phyloP scores from a whole-genome alignment of 2,888 invertebrate genomes.

The Microchrysa polita region DNA sequence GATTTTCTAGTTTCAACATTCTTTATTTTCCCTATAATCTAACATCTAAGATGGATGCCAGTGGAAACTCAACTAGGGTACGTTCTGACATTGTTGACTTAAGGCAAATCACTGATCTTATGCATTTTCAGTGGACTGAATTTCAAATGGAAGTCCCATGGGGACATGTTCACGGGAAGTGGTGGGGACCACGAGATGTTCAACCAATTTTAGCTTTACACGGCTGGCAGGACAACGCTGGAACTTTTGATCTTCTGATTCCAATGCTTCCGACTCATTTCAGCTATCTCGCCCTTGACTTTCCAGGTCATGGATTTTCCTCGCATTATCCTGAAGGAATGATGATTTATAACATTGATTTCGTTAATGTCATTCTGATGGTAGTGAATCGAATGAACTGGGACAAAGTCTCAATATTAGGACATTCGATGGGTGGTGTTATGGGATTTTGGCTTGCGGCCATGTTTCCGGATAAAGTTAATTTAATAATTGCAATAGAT shows the following conservation, averaged over 20 bases:
- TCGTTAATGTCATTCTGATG: conserved; percentile 66
- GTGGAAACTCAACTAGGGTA: no score
- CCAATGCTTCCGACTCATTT: conserved; percentile 68
- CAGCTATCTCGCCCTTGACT: conserved; percentile 72
- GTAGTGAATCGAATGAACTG: conserved; percentile 73
- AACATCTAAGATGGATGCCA: no score
- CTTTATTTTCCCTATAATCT: no score
- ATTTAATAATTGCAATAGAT: conserved; percentile 60
- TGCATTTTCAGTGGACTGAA: conserved; percentile 62
- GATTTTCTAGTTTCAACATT: no score
- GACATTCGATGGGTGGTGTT: conserved; percentile 76
- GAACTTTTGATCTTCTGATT: conserved; percentile 76
- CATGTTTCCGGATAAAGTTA: conserved; percentile 69
- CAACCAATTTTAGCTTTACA: conserved; percentile 77
- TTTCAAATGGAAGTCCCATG: conserved; percentile 74
- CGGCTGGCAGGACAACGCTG: conserved; percentile 84
- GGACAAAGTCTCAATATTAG: conserved; percentile 74
- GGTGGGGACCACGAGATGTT: conserved; percentile 73
- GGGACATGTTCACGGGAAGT: conserved; percentile 75
- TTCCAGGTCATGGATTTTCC: conserved; percentile 78
- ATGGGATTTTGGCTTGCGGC: conserved; percentile 70
- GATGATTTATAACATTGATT: conserved; percentile 65
- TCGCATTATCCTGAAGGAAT: conserved; percentile 73
- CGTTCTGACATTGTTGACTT: no score
- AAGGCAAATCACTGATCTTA: not conserved